These are phyloP conservation scores for Oreochromis tanganicae DNA, from an alignment of 2,113 vertebrate genomes.

Conservation along the genomic window DNA sequence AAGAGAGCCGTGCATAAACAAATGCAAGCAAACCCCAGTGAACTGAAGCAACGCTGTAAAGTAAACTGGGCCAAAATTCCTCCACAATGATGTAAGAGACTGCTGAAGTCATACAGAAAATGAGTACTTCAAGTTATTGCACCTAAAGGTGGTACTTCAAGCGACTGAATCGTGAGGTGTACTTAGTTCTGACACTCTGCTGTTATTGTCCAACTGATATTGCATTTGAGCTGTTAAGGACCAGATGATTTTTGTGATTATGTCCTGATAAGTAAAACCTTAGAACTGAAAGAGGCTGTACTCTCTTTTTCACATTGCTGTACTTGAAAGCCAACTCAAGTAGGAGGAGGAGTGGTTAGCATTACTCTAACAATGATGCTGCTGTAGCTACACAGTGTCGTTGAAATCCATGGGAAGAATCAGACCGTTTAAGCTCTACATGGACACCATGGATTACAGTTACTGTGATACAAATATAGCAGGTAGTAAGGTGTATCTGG, in stretches of 20 bases:
- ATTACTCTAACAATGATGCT: background rate
- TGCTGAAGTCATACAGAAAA: background rate
- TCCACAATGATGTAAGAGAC: background rate
- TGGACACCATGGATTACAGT: background rate
- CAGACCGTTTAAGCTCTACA: background rate
- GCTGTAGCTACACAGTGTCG: background rate
- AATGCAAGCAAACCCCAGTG: background rate
- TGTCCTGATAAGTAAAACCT: background rate
- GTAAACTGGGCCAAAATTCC: background rate
- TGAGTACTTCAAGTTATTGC: background rate
- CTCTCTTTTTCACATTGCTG: background rate
- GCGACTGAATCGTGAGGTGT: background rate
- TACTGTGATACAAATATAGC: background rate
- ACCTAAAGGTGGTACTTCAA: background rate
- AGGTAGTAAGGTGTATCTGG: constrained; percentile 9
- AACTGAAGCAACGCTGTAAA: background rate
- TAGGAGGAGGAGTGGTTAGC: background rate
- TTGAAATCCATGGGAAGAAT: background rate
- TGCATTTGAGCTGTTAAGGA: accelerated
- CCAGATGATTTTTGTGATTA: background rate
- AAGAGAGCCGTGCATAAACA: background rate
- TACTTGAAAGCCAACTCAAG: constrained; percentile 9
- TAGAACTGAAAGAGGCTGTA: background rate
- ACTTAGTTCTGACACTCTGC: background rate
- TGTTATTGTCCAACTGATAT: background rate